phyloP scores from a whole-genome alignment of 2,113 vertebrate species.

The Alethe castanea region DNA sequence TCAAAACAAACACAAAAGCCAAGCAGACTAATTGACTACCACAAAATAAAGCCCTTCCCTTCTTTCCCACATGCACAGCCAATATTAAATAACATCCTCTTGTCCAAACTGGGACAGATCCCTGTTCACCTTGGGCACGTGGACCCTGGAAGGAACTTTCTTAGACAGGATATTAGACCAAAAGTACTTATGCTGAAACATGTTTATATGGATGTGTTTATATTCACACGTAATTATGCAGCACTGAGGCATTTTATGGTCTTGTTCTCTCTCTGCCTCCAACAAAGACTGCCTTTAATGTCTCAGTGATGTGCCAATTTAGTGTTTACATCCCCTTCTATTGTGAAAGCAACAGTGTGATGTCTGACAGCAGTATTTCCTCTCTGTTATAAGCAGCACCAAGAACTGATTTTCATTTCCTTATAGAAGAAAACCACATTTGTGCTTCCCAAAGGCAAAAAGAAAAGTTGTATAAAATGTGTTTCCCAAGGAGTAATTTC shows the following conservation, averaged over 20 bases:
- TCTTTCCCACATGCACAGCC: background rate
- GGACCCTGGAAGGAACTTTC: background rate
- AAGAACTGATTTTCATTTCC: conserved; percentile 1
- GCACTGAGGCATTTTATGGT: background rate
- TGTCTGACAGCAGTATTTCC: conserved; percentile 17
- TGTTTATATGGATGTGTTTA: background rate
- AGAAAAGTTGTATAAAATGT: background rate
- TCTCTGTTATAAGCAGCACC: background rate
- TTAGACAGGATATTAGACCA: background rate
- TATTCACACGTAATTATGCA: background rate
- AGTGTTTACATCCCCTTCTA: background rate
- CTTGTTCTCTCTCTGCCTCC: background rate
- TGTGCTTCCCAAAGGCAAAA: background rate
- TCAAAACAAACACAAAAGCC: background rate
- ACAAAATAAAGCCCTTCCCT: background rate
- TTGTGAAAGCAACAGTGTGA: background rate
- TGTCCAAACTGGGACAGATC: background rate
- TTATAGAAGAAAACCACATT: background rate
- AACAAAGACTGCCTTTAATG: background rate
- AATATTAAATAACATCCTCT: background rate
- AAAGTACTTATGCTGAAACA: background rate
- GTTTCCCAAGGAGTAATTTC: background rate
- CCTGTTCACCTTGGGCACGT: background rate
- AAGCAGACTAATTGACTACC: background rate
- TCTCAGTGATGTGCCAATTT: background rate